Percentiles rank a stretch among this genome's conserved stretches.
These are phyloP conservation scores for Chrosomus eos DNA, from an alignment of 2,797 vertebrate genomes.

Conservation along the genomic window DNA sequence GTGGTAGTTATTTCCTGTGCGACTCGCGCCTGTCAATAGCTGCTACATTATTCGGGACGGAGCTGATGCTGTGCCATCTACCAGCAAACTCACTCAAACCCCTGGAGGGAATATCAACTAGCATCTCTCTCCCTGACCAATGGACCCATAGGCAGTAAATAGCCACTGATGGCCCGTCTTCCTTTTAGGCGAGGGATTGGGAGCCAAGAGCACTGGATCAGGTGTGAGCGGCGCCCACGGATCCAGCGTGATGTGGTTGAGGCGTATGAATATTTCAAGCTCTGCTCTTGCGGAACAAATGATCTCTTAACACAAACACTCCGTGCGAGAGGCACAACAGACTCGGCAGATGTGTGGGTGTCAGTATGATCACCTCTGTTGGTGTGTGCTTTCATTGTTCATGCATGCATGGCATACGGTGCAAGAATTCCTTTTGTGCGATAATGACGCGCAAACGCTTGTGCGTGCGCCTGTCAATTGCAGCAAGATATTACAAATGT, in stretches of 20 bases:
- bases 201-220: slow-evolving; percentile 21
- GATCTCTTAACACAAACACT: slow-evolving; percentile 42
- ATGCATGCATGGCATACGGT: slow-evolving; percentile 31
- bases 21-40: slow-evolving; percentile 12
- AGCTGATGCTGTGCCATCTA: background rate
- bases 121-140: slow-evolving; percentile 44
- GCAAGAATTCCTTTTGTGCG: slow-evolving; percentile 27
- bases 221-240: slow-evolving; percentile 39
- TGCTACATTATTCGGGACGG: slow-evolving; percentile 35
- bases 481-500: slow-evolving; percentile 11
- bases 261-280: slow-evolving; percentile 54
- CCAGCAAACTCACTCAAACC: background rate
- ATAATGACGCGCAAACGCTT: background rate
- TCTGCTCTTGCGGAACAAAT: slow-evolving; percentile 51
- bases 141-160: slow-evolving; percentile 32
- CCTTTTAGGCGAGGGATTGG: slow-evolving; percentile 26
- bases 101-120: slow-evolving; percentile 32
- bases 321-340: slow-evolving; percentile 24
- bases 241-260: slow-evolving; percentile 38
- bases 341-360: slow-evolving; percentile 33
- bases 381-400: slow-evolving; percentile 22
- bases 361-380: slow-evolving; percentile 21
- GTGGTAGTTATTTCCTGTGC: slow-evolving; percentile 1
- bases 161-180: slow-evolving; percentile 41
- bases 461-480: background rate